A percentile compares a stretch with the other conserved stretches of the same genome.
These are phyloP conservation scores for Chrysolina oricalcia DNA, from an alignment of 2,888 invertebrate species.

Conservation along the genomic window DNA sequence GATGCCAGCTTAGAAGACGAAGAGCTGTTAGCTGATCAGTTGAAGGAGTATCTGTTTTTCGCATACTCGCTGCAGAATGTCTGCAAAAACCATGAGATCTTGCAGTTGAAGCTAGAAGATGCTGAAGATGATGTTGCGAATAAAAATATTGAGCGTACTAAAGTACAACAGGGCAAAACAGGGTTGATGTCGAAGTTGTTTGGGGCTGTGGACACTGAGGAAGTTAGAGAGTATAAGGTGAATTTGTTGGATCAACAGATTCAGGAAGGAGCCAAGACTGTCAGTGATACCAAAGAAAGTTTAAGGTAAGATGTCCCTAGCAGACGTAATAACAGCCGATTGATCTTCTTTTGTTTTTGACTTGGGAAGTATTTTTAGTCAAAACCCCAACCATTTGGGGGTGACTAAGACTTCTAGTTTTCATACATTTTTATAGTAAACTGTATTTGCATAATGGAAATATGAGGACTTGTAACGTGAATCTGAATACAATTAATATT, in stretches of 20 bases:
- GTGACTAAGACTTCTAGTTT: no score
- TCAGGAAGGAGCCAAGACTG: conserved; percentile 75
- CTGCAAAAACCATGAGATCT: conserved; percentile 78
- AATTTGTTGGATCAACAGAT: conserved; percentile 80
- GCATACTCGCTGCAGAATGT: conserved; percentile 83
- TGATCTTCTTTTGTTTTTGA: no score
- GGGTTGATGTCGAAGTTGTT: conserved; percentile 83
- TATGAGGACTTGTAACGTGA: no score
- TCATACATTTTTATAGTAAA: no score
- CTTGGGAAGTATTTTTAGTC: no score
- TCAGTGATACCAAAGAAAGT: conserved; percentile 75
- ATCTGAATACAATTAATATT: no score
- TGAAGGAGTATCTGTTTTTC: conserved; percentile 88
- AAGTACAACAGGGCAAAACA: conserved; percentile 79
- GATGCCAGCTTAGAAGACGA: conserved; percentile 81
- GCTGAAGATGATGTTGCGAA: conserved; percentile 76
- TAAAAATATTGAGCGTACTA: conserved; percentile 75
- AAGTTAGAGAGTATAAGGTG: conserved; percentile 82
- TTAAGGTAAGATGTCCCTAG: conserved; percentile 74
- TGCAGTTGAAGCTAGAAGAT: conserved; percentile 82
- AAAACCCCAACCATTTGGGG: no score
- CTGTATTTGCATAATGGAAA: no score
- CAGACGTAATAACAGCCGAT: neutral
- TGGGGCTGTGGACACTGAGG: conserved; percentile 84
- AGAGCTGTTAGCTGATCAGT: conserved; percentile 86